Conservation (phyloP, 2,797 vertebrate genomes). For the Alectoris magna region DNA sequence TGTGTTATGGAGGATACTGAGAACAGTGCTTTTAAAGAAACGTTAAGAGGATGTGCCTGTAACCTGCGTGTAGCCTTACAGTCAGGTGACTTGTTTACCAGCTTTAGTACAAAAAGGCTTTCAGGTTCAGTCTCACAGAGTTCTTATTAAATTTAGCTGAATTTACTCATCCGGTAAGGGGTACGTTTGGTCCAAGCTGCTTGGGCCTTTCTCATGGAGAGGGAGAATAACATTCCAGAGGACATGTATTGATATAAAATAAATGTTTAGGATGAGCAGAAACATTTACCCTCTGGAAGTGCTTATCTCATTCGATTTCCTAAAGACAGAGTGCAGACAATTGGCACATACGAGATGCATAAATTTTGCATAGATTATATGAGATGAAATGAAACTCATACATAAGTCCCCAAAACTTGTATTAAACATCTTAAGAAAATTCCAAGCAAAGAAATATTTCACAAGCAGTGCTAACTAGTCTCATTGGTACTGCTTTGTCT, state of each 20-base stretch:
- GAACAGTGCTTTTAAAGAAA: not conserved
- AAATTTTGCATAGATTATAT: not conserved
- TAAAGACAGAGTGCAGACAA: not conserved
- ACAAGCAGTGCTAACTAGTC: not conserved
- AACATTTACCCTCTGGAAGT: not conserved
- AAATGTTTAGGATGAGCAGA: not conserved
- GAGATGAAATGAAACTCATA: not conserved
- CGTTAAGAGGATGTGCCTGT: not conserved
- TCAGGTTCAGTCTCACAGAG: slow-evolving; percentile 3
- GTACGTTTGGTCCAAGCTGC: not conserved
- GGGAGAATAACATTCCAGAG: not conserved
- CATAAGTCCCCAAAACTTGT: not conserved
- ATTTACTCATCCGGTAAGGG: not conserved
- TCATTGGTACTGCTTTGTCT: not conserved
- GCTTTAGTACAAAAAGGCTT: not conserved
- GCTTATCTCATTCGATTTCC: not conserved
- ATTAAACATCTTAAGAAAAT: not conserved
- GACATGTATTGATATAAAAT: not conserved
- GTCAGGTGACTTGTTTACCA: slow-evolving; percentile 7
- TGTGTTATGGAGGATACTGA: not conserved
- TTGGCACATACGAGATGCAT: not conserved
- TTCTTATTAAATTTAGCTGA: slow-evolving; percentile 30
- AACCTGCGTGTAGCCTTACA: not conserved
- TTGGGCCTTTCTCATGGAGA: not conserved
- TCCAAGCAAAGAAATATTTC: not conserved